Percentiles rank a stretch among this genome's conserved stretches.
phyloP scores from a whole-genome alignment of 2,888 invertebrate genomes.

The Furcula furcula region DNA sequence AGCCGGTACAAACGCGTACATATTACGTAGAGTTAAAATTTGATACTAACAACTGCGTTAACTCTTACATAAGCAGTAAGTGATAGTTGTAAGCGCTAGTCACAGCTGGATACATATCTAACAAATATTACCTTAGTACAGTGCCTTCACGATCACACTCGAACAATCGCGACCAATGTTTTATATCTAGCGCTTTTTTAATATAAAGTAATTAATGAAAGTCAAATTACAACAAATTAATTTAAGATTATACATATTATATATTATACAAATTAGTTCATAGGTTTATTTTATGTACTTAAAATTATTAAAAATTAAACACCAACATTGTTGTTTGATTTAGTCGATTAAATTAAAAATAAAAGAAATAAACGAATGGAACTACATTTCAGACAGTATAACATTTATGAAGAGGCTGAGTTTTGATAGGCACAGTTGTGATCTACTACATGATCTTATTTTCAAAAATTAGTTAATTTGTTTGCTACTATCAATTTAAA shows the following conservation, averaged over 20 bases:
- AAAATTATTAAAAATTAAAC: constrained; percentile 80
- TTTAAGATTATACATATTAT: constrained; percentile 81
- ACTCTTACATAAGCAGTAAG: constrained; percentile 73
- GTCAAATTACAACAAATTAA: constrained; percentile 81
- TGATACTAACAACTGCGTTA: constrained; percentile 69
- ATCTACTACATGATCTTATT: too few relatives aligned
- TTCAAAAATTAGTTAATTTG: too few relatives aligned
- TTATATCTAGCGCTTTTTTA: constrained; percentile 73
- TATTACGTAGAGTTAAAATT: constrained; percentile 47
- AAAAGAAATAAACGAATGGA: too few relatives aligned
- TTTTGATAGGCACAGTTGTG: too few relatives aligned
- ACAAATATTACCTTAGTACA: constrained; percentile 51
- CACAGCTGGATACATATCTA: constrained; percentile 60
- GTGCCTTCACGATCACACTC: constrained; percentile 66
- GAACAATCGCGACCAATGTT: constrained; percentile 65
- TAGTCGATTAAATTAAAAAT: too few relatives aligned
- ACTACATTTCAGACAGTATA: too few relatives aligned
- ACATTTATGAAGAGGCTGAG: too few relatives aligned
- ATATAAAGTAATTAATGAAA: constrained; percentile 74
- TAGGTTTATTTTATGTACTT: constrained; percentile 82
- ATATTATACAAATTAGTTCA: constrained; percentile 81
- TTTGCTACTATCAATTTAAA: too few relatives aligned
- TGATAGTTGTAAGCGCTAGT: constrained; percentile 77
- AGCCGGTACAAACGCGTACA: constrained; percentile 44
- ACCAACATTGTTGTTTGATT: constrained; percentile 46